Conservation (phyloP, 2,113 vertebrate genomes). For the Corynorhinus townsendii region DNA sequence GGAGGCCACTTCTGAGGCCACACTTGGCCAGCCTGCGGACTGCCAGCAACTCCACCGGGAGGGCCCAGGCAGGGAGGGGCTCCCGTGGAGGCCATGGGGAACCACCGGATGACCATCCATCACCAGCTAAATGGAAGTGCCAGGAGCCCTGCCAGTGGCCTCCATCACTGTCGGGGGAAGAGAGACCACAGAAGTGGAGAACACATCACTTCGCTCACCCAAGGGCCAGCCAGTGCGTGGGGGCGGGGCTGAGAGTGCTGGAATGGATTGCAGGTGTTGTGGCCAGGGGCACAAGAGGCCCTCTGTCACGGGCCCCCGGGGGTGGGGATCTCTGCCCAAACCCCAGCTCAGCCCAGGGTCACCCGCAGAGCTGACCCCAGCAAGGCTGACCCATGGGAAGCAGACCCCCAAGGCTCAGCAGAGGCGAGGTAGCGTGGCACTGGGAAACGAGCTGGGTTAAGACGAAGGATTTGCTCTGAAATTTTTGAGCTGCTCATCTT, state of each 20-base stretch:
- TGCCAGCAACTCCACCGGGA: not conserved
- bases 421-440: rapidly evolving
- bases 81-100: rapidly evolving
- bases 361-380: not conserved
- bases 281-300: too few relatives aligned
- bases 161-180: not conserved
- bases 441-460: not conserved
- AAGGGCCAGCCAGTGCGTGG: rapidly evolving
- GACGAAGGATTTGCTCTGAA: not conserved
- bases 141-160: not conserved
- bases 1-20: not conserved
- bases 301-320: not conserved
- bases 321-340: not conserved
- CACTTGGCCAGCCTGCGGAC: not conserved
- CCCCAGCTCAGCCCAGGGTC: not conserved
- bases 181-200: not conserved
- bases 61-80: not conserved
- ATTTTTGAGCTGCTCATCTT: not conserved
- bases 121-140: not conserved
- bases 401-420: not conserved
- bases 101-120: not conserved
- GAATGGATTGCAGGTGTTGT: not conserved
- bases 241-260: not conserved
- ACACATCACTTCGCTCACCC: too few relatives aligned
- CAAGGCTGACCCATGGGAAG: not conserved